phyloP scores from a whole-genome alignment of 2,797 vertebrate species.

The Ctenochaetus hawaiiensis region DNA sequence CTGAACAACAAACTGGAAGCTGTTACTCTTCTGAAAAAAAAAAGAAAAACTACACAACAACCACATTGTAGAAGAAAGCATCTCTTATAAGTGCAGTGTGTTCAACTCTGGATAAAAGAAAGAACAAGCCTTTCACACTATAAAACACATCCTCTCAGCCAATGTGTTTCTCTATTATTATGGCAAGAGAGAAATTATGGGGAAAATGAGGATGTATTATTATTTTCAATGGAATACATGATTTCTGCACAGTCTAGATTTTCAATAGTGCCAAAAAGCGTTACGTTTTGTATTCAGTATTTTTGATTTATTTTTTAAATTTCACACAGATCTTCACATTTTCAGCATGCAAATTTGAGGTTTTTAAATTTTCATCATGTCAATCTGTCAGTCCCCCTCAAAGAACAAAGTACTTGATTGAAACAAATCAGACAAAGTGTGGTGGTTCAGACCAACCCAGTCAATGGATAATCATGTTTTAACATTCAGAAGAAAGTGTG shows the following conservation, averaged over 20 bases:
- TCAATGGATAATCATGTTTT: conserved; percentile 9
- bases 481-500: conserved; percentile 1
- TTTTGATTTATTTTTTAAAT: not conserved
- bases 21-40: conserved; percentile 1
- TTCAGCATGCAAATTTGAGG: not conserved
- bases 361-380: not conserved
- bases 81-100: not conserved
- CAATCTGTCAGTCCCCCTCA: not conserved
- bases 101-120: conserved; percentile 5
- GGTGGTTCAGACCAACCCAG: not conserved
- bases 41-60: conserved; percentile 20
- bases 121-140: not conserved
- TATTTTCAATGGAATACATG: not conserved
- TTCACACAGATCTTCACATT: not conserved
- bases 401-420: conserved; percentile 2
- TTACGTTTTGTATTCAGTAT: not conserved
- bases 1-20: conserved; percentile 19
- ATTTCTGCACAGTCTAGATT: not conserved
- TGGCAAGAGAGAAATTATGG: conserved; percentile 9
- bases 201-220: not conserved
- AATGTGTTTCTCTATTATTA: conserved; percentile 8
- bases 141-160: conserved; percentile 2
- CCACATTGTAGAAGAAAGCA: conserved; percentile 10
- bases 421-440: not conserved
- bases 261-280: not conserved